Conservation (phyloP, 2,797 vertebrate genomes). For the Xenentodon cancila region DNA sequence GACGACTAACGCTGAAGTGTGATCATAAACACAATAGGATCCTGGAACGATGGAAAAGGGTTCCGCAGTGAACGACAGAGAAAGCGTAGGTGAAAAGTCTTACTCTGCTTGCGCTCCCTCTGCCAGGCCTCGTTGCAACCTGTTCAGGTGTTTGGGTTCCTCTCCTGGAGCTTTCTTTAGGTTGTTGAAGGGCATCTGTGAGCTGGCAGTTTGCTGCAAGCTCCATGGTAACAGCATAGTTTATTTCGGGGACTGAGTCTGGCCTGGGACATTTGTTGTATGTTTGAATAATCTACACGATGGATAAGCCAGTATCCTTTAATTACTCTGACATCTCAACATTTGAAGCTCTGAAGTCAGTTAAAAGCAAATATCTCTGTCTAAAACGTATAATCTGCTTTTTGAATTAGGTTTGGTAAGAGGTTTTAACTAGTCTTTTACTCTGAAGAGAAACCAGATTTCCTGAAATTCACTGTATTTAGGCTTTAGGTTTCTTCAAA, state of each 20-base stretch:
- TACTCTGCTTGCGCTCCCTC: background rate
- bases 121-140: background rate
- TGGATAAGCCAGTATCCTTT: background rate
- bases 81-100: background rate
- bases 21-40: conserved; percentile 49
- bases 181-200: background rate
- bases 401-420: conserved; percentile 22
- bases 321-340: background rate
- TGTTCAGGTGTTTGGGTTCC: background rate
- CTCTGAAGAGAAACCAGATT: conserved; percentile 9
- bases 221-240: too few relatives aligned
- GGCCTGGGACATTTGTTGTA: too few relatives aligned
- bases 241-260: too few relatives aligned
- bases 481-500: background rate
- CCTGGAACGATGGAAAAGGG: conserved; percentile 28
- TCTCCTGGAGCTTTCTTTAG: background rate
- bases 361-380: conserved; percentile 1
- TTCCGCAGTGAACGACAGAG: background rate
- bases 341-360: conserved; percentile 13
- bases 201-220: background rate
- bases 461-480: background rate
- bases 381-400: conserved; percentile 3
- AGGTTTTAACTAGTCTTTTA: background rate
- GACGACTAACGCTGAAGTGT: conserved; percentile 42
- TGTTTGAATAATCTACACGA: background rate